Conservation (phyloP, 37 sponge, comb jelly and placozoan genomes). For the Halisarca cf. caerulea region DNA sequence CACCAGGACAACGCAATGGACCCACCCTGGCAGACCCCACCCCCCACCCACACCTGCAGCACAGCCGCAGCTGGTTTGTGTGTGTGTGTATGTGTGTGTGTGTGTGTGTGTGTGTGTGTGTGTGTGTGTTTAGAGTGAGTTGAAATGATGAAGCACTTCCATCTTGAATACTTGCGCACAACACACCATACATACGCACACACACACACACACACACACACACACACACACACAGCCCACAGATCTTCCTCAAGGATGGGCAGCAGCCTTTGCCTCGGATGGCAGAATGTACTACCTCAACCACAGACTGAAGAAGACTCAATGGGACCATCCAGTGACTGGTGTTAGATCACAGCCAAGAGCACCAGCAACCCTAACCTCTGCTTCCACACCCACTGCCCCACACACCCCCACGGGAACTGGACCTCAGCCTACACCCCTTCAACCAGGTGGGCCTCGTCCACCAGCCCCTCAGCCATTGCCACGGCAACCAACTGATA, state of each 20-base stretch:
- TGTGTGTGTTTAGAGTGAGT: too few relatives aligned
- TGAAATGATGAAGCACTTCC: too few relatives aligned
- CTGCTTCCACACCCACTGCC: not conserved
- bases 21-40: conserved; percentile 5
- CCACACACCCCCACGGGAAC: not conserved
- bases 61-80: not conserved
- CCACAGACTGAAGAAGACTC: conserved; percentile 3
- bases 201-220: conserved; percentile 19
- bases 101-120: too few relatives aligned
- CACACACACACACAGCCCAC: conserved; percentile 1
- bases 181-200: not conserved
- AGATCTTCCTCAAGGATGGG: conserved; percentile 3
- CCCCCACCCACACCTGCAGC: not conserved
- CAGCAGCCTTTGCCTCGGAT: conserved; percentile 7
- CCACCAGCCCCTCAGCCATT: not conserved
- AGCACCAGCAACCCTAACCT: not conserved
- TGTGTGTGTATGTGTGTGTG: too few relatives aligned
- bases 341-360: not conserved
- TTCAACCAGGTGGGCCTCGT: not conserved
- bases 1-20: conserved; percentile 74
- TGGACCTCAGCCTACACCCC: not conserved
- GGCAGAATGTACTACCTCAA: conserved; percentile 33
- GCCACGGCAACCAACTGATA: not conserved
- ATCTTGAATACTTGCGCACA: too few relatives aligned
- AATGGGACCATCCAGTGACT: conserved; percentile 12